phyloP scores from a whole-genome alignment of 1,140 invertebrate genomes.

The Pristionchus pacificus region DNA sequence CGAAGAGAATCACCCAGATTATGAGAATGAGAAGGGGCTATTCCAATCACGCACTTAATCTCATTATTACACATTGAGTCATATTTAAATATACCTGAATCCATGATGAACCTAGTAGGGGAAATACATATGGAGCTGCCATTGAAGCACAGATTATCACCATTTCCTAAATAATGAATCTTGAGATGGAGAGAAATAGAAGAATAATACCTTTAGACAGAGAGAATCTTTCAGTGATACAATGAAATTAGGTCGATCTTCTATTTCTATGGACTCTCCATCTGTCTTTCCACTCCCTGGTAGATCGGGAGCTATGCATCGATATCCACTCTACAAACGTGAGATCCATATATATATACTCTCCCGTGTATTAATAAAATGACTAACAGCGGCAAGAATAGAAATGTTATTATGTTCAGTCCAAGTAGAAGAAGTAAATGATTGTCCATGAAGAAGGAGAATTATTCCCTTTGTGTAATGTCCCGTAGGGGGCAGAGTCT shows the following conservation, averaged over 20 bases:
- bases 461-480: slow-evolving; percentile 34
- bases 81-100: neutral
- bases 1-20: slow-evolving; percentile 10
- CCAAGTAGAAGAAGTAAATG: slow-evolving; percentile 34
- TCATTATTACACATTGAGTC: neutral
- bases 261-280: slow-evolving; percentile 14
- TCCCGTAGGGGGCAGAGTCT: slow-evolving; percentile 20
- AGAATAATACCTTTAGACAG: slow-evolving; percentile 8
- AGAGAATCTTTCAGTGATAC: slow-evolving; percentile 19
- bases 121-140: slow-evolving; percentile 27
- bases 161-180: neutral
- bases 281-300: slow-evolving; percentile 27
- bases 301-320: slow-evolving; percentile 30
- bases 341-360: slow-evolving; percentile 1
- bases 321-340: slow-evolving; percentile 28
- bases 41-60: slow-evolving; percentile 14
- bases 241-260: slow-evolving; percentile 25
- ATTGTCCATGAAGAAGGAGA: slow-evolving; percentile 34
- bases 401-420: slow-evolving; percentile 16
- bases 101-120: slow-evolving; percentile 17
- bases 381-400: neutral
- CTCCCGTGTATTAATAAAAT: slow-evolving; percentile 10
- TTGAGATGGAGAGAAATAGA: neutral
- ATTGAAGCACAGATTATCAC: slow-evolving; percentile 27
- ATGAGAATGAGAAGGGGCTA: slow-evolving; percentile 29